phyloP scores from a whole-genome alignment of 2,888 invertebrate genomes.

The Cancer borealis region DNA sequence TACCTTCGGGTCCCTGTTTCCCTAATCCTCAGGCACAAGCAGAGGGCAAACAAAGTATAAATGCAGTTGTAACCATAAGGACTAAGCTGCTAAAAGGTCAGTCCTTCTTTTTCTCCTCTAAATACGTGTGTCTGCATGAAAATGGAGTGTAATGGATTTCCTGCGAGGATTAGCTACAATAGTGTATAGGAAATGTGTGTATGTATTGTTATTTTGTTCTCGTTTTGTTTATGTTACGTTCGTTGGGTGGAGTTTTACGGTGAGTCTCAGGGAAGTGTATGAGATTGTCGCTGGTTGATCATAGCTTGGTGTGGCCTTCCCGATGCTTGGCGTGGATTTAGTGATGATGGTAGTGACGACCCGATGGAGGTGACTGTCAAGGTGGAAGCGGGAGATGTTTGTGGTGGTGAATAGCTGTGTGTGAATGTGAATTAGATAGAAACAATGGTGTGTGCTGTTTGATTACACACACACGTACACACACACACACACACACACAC shows the following conservation, averaged over 20 bases:
- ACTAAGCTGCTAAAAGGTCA: neutral
- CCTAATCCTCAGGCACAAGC: neutral
- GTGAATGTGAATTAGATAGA: neutral
- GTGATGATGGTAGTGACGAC: neutral
- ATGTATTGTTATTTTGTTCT: no score
- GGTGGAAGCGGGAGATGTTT: neutral
- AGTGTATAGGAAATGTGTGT: no score
- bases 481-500: constrained; percentile 49
- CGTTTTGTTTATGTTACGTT: no score
- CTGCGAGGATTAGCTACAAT: neutral
- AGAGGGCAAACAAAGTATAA: neutral
- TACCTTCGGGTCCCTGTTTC: neutral
- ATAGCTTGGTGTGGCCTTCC: neutral
- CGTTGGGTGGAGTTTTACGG: neutral
- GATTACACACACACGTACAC: constrained; percentile 16
- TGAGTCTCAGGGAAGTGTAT: neutral
- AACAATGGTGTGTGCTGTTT: neutral
- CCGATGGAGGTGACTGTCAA: neutral
- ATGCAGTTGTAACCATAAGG: neutral
- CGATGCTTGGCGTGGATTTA: neutral
- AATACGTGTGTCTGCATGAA: neutral
- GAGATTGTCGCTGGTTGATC: neutral
- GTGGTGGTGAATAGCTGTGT: neutral
- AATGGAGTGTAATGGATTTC: neutral
- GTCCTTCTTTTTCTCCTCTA: neutral